Base-by-base conservation (phyloP, 2,797 vertebrate genomes). In the Tachyglossus aculeatus region DNA sequence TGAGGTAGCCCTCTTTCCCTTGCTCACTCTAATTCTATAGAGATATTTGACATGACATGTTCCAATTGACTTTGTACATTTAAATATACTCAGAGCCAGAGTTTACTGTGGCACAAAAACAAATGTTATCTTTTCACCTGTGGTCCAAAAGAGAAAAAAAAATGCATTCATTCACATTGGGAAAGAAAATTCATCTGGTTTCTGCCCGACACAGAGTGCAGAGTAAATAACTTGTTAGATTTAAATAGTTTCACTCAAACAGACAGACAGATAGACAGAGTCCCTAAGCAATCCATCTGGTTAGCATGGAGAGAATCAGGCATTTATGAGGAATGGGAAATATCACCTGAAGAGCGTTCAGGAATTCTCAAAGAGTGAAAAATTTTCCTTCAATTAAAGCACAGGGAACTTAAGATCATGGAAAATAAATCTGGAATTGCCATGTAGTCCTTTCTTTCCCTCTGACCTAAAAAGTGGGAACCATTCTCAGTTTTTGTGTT, bases 51-150 rank as follows among this genome's bases (percentile, higher is more conserved):
- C 54, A 84, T 66, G 69, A 87, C 64, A 85, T 31, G 59, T 85
- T 80, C 65, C 63, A 77, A 84, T 88, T 89, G 86, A 72, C 73
- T 88, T 89, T 88, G 15, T 62, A 45, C 13, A 34, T 43, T 54
- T 39, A 29, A 45, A 9, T 40, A 18, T 54, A 67, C 71, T 87
- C 88, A 82, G 83, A 77, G 72, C 52, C 74, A 66, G 47, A 80
- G 74, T 86, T 90, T 86, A 87, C 80, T 85, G 86, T 85, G 75
- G 67, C 74, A 77, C 78, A 81, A 81, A 85, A 81, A 84, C 77
- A 84, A 81, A 88, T 88, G 86, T 88, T 87, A 86, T 69, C 77
- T 86, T 89, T 88, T 87, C 55, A 76, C 85, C 86, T 85, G 2
- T 22, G 22, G 41, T 64, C 54, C n/a, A n/a, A 33, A 25, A 52